phyloP scores from a whole-genome alignment of 2,113 vertebrate genomes.

The Romanogobio albipinnatus region DNA sequence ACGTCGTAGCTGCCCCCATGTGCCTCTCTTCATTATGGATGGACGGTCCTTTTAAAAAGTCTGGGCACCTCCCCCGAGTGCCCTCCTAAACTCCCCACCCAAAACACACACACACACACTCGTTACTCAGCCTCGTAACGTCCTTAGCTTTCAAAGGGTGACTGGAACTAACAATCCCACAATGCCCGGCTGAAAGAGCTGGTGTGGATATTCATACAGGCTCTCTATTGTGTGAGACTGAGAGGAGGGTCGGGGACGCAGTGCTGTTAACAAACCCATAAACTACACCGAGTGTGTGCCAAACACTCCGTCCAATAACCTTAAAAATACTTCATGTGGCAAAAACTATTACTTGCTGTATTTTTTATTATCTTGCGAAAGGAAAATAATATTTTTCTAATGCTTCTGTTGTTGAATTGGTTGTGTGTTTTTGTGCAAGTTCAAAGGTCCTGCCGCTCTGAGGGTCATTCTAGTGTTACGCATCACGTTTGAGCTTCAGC shows the following conservation, averaged over 20 bases:
- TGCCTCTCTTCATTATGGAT: conserved; percentile 71
- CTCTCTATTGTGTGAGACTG: conserved; percentile 64
- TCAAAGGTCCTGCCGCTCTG: not conserved
- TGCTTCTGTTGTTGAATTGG: no score
- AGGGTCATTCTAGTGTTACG: no score
- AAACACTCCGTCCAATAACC: not conserved
- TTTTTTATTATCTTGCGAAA: no score
- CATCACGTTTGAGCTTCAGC: no score
- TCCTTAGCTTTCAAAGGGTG: conserved; percentile 67
- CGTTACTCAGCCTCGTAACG: conserved; percentile 52
- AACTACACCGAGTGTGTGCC: conserved; percentile 15
- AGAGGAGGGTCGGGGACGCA: conserved; percentile 38
- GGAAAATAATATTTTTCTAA: no score
- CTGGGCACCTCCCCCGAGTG: conserved; percentile 47
- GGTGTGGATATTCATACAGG: conserved; percentile 56
- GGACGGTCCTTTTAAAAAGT: conserved; percentile 69
- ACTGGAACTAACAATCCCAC: conserved; percentile 75
- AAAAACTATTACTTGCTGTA: not conserved
- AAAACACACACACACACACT: conserved; percentile 56
- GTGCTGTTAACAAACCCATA: conserved; percentile 46
- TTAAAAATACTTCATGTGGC: not conserved
- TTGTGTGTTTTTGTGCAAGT: not conserved
- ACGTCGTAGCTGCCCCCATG: conserved; percentile 69
- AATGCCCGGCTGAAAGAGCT: conserved; percentile 66
- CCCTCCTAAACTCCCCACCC: conserved; percentile 20